Conservation (phyloP, 2,113 vertebrate species). For the Greenwoodochromis staneri region DNA sequence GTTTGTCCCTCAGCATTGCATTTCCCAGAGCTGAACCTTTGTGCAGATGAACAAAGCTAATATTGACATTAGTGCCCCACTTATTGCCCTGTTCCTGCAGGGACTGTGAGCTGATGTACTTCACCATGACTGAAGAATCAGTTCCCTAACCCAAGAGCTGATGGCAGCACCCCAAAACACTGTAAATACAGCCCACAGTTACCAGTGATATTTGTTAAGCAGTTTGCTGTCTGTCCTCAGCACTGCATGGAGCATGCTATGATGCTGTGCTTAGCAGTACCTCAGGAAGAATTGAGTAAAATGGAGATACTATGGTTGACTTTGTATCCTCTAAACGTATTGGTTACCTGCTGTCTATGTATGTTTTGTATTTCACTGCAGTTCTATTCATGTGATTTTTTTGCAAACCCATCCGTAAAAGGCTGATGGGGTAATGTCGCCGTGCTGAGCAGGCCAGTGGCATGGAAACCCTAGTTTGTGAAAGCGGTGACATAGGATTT, state of each 20-base stretch:
- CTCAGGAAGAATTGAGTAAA: not conserved
- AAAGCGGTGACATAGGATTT: not conserved
- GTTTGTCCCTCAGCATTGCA: not conserved
- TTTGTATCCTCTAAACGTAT: not conserved
- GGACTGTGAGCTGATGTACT: not conserved
- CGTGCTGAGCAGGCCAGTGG: not conserved
- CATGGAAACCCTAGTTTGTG: not conserved
- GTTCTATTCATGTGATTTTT: not conserved
- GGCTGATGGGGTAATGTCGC: not conserved
- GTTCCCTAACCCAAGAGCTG: not conserved
- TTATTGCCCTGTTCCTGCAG: not conserved
- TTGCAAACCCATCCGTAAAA: not conserved
- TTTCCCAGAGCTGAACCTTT: not conserved
- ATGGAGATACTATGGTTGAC: not conserved
- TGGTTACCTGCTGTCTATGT: not conserved
- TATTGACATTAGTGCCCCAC: not conserved
- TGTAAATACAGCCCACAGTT: not conserved
- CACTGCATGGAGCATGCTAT: not conserved
- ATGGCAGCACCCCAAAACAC: not conserved
- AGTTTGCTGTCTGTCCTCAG: not conserved
- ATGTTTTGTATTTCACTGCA: not conserved
- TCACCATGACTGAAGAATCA: not conserved
- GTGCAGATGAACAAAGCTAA: not conserved
- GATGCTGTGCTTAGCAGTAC: not conserved
- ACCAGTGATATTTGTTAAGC: not conserved